Evolutionary conservation across 2,113 vertebrate genomes (phyloP).

Genomic region (Phaethornis superciliosus): DNA sequence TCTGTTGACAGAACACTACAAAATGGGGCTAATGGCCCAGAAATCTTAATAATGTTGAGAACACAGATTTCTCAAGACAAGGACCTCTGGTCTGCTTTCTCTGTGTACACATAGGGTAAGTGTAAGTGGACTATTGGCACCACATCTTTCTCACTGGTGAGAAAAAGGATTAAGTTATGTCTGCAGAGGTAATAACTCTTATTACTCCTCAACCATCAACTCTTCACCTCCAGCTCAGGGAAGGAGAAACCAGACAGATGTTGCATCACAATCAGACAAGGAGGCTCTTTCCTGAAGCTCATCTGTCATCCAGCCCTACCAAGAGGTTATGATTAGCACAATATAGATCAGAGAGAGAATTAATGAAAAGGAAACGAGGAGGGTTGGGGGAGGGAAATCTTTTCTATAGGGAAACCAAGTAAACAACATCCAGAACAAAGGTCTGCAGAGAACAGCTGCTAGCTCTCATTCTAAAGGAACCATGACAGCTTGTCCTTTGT

Average conservation of each 20-base stretch:
- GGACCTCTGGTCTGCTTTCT: background rate
- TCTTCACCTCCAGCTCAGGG: background rate
- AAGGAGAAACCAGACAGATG: conserved; percentile 15
- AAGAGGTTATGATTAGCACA: background rate
- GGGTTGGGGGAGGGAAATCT: background rate
- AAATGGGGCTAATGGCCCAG: background rate
- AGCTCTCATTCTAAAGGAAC: background rate
- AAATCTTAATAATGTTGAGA: background rate
- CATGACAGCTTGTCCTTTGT: conserved; percentile 35
- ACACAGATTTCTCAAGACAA: background rate
- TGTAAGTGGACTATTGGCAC: background rate
- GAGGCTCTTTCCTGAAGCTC: background rate
- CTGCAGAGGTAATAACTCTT: background rate
- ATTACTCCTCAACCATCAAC: background rate
- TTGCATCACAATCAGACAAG: background rate
- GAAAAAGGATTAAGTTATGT: background rate
- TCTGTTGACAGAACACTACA: background rate
- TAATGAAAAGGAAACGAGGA: background rate
- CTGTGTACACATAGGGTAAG: accelerated
- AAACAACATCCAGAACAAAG: conserved; percentile 39
- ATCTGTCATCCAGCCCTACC: background rate
- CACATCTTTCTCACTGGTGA: background rate
- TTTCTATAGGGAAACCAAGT: conserved; percentile 4
- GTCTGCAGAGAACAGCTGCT: conserved; percentile 44
- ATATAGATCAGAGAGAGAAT: background rate